phyloP scores from a whole-genome alignment of 2,888 invertebrate genomes.

The Disparrhopalites patrizii region DNA sequence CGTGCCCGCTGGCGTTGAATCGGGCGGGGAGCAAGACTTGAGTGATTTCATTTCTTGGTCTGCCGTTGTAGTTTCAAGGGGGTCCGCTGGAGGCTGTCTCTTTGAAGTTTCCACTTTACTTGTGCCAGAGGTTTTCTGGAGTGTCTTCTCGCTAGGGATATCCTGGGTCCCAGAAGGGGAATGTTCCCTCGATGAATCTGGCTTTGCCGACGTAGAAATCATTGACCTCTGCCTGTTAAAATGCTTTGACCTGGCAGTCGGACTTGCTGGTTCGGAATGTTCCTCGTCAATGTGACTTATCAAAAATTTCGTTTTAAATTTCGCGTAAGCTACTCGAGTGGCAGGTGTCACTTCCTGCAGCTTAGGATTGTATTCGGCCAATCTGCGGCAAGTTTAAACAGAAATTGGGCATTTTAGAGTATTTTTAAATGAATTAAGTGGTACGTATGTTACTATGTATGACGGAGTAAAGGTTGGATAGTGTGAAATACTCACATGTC shows the following conservation, averaged over 20 bases:
- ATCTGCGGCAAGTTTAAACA: constrained; percentile 38
- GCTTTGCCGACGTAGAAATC: no score
- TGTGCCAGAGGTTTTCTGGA: no score
- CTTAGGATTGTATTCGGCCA: constrained; percentile 77
- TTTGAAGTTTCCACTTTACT: no score
- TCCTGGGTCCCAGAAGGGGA: no score
- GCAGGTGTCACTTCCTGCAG: constrained; percentile 69
- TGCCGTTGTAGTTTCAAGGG: no score
- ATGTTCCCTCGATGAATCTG: no score
- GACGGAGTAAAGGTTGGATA: not conserved
- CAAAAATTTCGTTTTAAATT: constrained; percentile 64
- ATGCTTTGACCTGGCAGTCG: not conserved
- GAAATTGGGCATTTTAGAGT: not conserved
- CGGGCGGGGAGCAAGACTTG: no score
- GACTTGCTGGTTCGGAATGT: constrained; percentile 21
- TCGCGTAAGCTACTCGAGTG: constrained; percentile 78
- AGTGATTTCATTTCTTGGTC: no score
- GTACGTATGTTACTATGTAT: not conserved
- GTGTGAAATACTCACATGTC: constrained; percentile 54
- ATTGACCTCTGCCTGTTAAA: not conserved
- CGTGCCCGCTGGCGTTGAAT: no score
- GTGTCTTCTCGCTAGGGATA: no score
- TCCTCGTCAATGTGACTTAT: constrained; percentile 41
- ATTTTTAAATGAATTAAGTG: not conserved
- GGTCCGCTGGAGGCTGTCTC: no score